Evolutionary conservation across 2,797 vertebrate species (phyloP), one percentile per base, ranked within the genome.

Genomic region (Erithacus rubecula): DNA sequence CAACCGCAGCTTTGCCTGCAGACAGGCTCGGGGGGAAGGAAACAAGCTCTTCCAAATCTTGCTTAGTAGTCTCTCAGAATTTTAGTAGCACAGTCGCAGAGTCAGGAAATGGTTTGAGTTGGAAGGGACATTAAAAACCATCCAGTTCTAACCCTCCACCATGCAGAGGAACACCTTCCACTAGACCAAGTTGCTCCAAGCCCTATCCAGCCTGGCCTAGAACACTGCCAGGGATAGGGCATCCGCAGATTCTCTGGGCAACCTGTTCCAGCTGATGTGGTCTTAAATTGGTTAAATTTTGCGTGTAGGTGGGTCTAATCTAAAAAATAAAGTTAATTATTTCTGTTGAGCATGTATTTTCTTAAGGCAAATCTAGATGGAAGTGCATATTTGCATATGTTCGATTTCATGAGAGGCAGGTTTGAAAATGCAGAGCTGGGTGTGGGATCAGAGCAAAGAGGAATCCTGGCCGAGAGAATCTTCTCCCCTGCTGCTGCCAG

Each of bases 351-450:
- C 4, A 0, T 7, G 2, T 3, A 59, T 87, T 80, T 60, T 53
- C 5, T 8, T 77, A 36, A 41, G 23, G 52, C 19, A 15, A 9
- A 7, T 29, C 34, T 56, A 3, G 0, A 3, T 51, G 26, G 36
- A 58, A 55, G 11, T 16, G 6, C 7, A 2, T 30, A 16, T 90
- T 81, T 74, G 59, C 12, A 2, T 34, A 3, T 3, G 3, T 47
- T 46, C 64, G 9, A 15, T 37, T 62, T 72, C 1, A 3, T 15
- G 5, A 62, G 41, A 30, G 51, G 41, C 0, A 0, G 11, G 10
- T 65, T 55, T 83, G 65, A 55, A 52, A 80, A 53, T 1, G 0
- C 1, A 1, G 11, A 10, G 60, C 29, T 87, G 55, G 16, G 6
- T 70, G 51, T 18, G 69, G 51, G 15, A 9, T 36, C 3, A 5